Conservation (phyloP, 2,888 invertebrate species). For the Conops quadrifasciatus region DNA sequence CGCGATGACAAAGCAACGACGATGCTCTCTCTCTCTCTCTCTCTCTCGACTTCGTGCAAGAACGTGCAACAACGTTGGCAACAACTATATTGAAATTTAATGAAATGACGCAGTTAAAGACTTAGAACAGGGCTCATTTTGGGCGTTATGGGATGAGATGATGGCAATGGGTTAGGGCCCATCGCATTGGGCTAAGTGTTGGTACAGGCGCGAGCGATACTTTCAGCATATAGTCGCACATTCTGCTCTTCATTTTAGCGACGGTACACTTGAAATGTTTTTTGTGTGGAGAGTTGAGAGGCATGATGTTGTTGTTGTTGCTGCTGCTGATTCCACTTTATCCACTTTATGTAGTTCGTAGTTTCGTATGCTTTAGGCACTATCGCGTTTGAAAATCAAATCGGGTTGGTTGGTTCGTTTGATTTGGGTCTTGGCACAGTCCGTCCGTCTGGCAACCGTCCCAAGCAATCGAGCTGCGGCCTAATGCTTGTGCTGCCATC, state of each 20-base stretch:
- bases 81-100: slow-evolving; percentile 34
- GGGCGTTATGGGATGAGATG: neutral
- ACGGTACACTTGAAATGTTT: slow-evolving; percentile 24
- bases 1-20: neutral
- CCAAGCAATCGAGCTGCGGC: slow-evolving; percentile 20
- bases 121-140: slow-evolving; percentile 10
- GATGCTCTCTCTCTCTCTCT: no score
- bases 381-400: no score
- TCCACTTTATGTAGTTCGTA: no score
- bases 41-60: no score
- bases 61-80: slow-evolving; percentile 9
- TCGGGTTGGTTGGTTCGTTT: neutral
- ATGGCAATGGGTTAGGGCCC: no score
- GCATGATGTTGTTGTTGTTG: no score
- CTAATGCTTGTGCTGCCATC: slow-evolving; percentile 16
- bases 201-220: neutral
- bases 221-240: neutral
- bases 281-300: slow-evolving; percentile 30
- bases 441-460: neutral
- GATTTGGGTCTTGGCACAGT: neutral
- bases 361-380: no score
- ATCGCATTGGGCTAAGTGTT: no score
- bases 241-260: neutral
- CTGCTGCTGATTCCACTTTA: no score
- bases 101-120: slow-evolving; percentile 33